Base-by-base conservation (phyloP, 2,797 vertebrate genomes). In the Eulemur mongoz region DNA sequence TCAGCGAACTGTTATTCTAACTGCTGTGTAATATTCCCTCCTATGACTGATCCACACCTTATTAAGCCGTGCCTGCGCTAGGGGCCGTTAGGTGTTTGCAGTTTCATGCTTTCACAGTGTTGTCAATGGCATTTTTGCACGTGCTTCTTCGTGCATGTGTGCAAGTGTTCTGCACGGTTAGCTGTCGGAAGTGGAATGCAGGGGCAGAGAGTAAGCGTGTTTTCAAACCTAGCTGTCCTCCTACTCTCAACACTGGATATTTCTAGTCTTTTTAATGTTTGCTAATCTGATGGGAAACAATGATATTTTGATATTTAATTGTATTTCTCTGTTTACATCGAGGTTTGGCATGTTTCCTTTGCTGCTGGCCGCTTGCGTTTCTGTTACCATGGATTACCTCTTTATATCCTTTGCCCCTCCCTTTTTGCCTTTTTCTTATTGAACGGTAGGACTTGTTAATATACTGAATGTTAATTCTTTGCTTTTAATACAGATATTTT, bases 191-290 rank as follows among this genome's bases (percentile, higher is more conserved):
- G 40, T 43, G 50, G 70, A 83, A 79, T 54, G 81, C 22, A 45
- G 20, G 18, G 14, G 61, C 38, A 45, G 20, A 65, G 88, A 93
- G 5, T 12, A 25, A 4, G 18, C 48, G 61, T 13, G 17, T 61
- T 94, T 92, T 78, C 78, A 91, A 93, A 5, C 75, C 32, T 61
- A 81, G 72, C 59, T 91, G 14, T 12, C 12, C 63, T 94, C 38
- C 32, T 92, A 25, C 50, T 75, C n/a, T 25, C 32, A 81, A 45
- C 12, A 15, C 35, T 75, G 70, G 15, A 17, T 50, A 7, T 76
- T 91, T 78, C 27, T 84, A 61, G 40, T 73, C 14, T 85, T 69
- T 91, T 84, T 88, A 88, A 73, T 87, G 40, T 78, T 63, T 85
- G 27, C 30, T 67, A 88, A 67, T 43, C 61, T 94, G 72, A 72